phyloP scores from a whole-genome alignment of 64 coral and sea anemone species.

The Hydrozoanthus tunicans region DNA sequence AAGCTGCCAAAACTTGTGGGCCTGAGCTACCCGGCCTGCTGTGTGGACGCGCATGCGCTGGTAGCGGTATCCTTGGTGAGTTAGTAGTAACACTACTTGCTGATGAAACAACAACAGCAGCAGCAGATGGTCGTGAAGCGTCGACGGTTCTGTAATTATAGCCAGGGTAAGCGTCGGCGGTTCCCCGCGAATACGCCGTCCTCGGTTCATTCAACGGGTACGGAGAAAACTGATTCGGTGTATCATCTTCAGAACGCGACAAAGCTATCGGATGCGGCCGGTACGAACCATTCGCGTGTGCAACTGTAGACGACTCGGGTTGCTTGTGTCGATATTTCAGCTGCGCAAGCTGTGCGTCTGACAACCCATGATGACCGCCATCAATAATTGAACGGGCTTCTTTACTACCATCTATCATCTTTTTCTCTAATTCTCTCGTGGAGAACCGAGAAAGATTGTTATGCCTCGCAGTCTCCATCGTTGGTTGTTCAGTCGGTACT shows the following conservation, averaged over 20 bases:
- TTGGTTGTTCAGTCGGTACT: background rate
- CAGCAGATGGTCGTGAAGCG: slow-evolving; percentile 7
- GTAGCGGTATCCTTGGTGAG: background rate
- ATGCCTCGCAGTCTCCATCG: background rate
- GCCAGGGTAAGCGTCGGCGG: background rate
- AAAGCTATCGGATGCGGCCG: background rate
- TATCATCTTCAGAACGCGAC: background rate
- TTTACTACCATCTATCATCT: slow-evolving; percentile 13
- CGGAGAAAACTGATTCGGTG: background rate
- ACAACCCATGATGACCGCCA: slow-evolving; percentile 7
- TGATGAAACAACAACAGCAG: slow-evolving; percentile 8
- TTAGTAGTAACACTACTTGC: background rate
- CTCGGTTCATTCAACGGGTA: slow-evolving; percentile 42
- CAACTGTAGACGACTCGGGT: slow-evolving; percentile 16
- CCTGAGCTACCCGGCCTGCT: background rate
- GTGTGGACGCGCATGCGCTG: background rate
- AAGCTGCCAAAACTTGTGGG: slow-evolving; percentile 11
- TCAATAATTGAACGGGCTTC: slow-evolving; percentile 10
- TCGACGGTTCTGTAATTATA: slow-evolving; percentile 51
- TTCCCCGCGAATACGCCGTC: slow-evolving; percentile 32
- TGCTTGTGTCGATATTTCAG: slow-evolving; percentile 44
- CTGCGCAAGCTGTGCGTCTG: slow-evolving; percentile 32
- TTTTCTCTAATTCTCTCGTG: slow-evolving; percentile 3
- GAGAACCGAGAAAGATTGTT: background rate
- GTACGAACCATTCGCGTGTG: slow-evolving; percentile 20